These are phyloP conservation scores for Halocynthia aurantium DNA, from an alignment of 23 tunicate genomes.

Conservation along the genomic window DNA sequence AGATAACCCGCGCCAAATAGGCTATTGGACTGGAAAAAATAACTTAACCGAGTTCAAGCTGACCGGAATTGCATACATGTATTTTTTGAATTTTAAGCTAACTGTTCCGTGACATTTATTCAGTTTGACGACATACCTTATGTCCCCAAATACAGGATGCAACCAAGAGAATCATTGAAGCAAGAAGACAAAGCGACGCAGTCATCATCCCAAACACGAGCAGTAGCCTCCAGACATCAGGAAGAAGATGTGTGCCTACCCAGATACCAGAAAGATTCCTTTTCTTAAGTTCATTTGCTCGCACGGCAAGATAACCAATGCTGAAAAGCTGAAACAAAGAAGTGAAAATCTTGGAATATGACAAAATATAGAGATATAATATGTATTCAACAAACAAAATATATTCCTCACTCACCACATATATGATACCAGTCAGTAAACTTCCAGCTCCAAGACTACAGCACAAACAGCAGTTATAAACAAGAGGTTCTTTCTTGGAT, in stretches of 20 bases:
- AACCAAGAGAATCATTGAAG: slow-evolving; percentile 49
- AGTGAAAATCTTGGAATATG: not conserved
- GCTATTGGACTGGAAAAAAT: not conserved
- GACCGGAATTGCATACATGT: too few relatives aligned
- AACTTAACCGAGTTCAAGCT: too few relatives aligned
- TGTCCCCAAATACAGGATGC: slow-evolving; percentile 92
- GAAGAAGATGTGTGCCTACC: slow-evolving; percentile 24
- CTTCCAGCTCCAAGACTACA: slow-evolving; percentile 94
- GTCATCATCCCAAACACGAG: slow-evolving; percentile 46
- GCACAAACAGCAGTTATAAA: slow-evolving; percentile 79
- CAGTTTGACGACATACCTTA: slow-evolving; percentile 30
- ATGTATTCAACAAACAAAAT: too few relatives aligned
- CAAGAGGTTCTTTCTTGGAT: slow-evolving; percentile 51
- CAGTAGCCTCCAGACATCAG: slow-evolving; percentile 58
- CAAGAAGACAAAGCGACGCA: slow-evolving; percentile 42
- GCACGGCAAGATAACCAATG: slow-evolving; percentile 58
- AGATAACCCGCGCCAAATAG: not conserved
- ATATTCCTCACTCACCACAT: slow-evolving; percentile 48
- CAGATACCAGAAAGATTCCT: slow-evolving; percentile 28
- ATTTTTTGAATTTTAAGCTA: not conserved
- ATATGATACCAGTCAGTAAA: slow-evolving; percentile 43
- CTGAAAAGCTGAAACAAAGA: slow-evolving; percentile 54
- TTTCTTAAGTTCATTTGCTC: slow-evolving; percentile 44
- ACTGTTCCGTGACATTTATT: not conserved
- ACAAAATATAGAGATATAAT: not conserved